Evolutionary conservation across 2,888 invertebrate species (phyloP).

Genomic region (Rhagium mordax): DNA sequence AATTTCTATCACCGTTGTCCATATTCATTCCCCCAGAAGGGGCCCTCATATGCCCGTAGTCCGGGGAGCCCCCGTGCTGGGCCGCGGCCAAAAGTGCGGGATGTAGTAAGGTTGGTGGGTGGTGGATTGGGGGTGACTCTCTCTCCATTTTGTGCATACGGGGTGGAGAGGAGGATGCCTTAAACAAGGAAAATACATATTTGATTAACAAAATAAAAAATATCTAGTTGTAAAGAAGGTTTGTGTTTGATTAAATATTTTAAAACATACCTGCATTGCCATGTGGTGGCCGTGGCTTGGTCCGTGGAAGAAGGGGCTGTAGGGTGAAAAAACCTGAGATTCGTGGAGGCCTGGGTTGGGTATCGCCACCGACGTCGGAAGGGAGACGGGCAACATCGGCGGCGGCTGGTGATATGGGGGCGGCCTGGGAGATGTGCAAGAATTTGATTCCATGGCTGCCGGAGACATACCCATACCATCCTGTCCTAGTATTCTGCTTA

Average conservation of each 20-base stretch:
- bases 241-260: background rate
- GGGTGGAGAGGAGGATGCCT: slow-evolving; percentile 75
- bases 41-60: slow-evolving; percentile 81
- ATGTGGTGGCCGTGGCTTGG: slow-evolving; percentile 70
- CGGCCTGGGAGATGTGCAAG: slow-evolving; percentile 75
- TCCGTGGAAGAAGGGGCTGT: slow-evolving; percentile 89
- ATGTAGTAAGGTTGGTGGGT: slow-evolving; percentile 88
- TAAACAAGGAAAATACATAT: slow-evolving; percentile 41
- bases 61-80: slow-evolving; percentile 86
- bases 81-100: slow-evolving; percentile 88
- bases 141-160: slow-evolving; percentile 80
- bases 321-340: slow-evolving; percentile 93
- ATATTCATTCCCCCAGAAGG: slow-evolving; percentile 74
- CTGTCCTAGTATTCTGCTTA: slow-evolving; percentile 86
- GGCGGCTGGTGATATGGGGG: slow-evolving; percentile 81
- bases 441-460: slow-evolving; percentile 75
- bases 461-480: slow-evolving; percentile 81
- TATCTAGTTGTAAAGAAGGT: background rate
- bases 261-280: slow-evolving; percentile 68
- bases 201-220: background rate
- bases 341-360: slow-evolving; percentile 96
- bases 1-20: slow-evolving; percentile 89
- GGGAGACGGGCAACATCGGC: slow-evolving; percentile 88
- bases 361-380: slow-evolving; percentile 97
- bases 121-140: slow-evolving; percentile 88